Evolutionary conservation across 2,888 invertebrate species (phyloP).

Genomic region (Venustoraphidia nigricollis): DNA sequence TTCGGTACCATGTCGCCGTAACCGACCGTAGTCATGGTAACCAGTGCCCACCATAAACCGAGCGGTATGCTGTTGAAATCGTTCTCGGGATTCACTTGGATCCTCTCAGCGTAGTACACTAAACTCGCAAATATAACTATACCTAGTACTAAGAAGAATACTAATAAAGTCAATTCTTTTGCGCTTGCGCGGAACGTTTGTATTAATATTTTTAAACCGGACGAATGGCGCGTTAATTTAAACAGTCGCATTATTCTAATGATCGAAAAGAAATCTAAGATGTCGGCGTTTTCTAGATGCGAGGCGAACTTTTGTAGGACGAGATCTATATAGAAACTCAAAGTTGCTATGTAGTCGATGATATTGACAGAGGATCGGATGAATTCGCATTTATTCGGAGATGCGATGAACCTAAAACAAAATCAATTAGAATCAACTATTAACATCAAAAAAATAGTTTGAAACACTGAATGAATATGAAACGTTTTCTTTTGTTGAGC

Average conservation of each 20-base stretch:
- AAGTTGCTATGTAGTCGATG: constrained; percentile 97
- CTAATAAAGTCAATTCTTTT: constrained; percentile 87
- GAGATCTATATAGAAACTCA: constrained; percentile 95
- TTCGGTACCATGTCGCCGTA: constrained; percentile 98
- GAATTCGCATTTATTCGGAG: constrained; percentile 88
- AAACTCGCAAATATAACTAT: constrained; percentile 97
- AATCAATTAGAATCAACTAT: not conserved
- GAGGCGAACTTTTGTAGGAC: constrained; percentile 79
- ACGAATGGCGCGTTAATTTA: constrained; percentile 92
- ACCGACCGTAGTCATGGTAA: constrained; percentile 97
- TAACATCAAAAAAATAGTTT: not conserved
- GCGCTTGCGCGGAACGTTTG: constrained; percentile 96
- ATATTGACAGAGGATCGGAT: constrained; percentile 94
- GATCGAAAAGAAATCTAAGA: constrained; percentile 94
- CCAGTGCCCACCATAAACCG: constrained; percentile 97
- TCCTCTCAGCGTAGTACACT: constrained; percentile 95
- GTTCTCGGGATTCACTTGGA: constrained; percentile 80
- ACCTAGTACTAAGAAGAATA: constrained; percentile 95
- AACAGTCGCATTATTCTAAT: constrained; percentile 96
- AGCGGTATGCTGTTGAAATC: constrained; percentile 97
- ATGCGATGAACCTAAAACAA: constrained; percentile 61
- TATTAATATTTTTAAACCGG: constrained; percentile 94
- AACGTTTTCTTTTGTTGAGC: too few relatives aligned
- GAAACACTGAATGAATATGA: too few relatives aligned
- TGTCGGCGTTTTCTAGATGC: constrained; percentile 86